Conservation (phyloP, 2,113 vertebrate genomes). For the Pionites leucogaster region DNA sequence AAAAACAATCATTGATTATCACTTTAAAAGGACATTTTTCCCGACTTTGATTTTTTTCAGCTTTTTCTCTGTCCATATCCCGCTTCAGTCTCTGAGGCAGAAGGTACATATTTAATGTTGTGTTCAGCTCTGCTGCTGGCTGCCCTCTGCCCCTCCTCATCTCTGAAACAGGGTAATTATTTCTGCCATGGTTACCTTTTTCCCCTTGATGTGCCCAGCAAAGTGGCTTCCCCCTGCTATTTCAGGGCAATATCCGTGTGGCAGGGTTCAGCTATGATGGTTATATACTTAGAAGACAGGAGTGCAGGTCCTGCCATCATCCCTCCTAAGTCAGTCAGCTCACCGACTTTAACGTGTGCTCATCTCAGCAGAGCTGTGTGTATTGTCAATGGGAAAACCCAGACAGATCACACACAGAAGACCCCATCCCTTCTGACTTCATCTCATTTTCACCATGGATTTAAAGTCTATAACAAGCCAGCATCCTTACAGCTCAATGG, state of each 20-base stretch:
- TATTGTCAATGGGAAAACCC: neutral
- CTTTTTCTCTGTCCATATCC: neutral
- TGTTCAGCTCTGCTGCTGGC: neutral
- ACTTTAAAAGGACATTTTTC: neutral
- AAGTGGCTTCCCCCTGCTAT: neutral
- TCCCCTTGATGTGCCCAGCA: neutral
- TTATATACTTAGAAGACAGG: neutral
- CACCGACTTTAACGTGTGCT: accelerated
- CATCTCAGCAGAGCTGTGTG: neutral
- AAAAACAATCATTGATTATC: neutral
- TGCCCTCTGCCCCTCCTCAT: neutral
- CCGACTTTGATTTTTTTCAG: neutral
- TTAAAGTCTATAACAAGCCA: neutral
- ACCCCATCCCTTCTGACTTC: accelerated
- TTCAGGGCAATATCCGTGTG: accelerated
- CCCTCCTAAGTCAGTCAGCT: neutral
- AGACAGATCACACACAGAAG: neutral
- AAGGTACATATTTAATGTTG: neutral
- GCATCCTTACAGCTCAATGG: neutral
- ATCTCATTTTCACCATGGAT: neutral
- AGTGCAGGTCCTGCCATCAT: neutral
- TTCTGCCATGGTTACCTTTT: neutral
- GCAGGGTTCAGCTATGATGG: neutral
- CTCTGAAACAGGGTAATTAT: neutral
- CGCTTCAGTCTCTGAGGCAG: neutral